Conservation (phyloP, 2,797 vertebrate genomes). For the Chlorospingus semifuscus region DNA sequence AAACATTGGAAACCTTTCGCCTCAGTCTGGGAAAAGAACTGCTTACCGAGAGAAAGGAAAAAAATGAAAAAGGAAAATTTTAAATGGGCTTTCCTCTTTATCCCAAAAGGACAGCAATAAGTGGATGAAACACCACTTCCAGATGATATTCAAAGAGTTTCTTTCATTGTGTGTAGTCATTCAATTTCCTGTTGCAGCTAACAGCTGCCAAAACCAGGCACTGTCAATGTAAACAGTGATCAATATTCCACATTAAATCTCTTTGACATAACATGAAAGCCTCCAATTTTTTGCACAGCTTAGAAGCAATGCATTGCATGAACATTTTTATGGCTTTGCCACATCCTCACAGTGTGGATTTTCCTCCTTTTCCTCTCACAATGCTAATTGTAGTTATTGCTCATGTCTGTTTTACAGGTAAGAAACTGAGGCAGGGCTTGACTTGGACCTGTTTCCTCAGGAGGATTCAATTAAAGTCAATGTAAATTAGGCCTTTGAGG, state of each 20-base stretch:
- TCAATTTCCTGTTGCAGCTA: background rate
- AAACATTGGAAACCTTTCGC: background rate
- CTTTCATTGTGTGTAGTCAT: background rate
- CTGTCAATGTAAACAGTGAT: background rate
- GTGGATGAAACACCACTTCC: background rate
- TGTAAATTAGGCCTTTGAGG: background rate
- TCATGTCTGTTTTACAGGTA: background rate
- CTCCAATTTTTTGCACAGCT: background rate
- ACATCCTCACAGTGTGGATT: background rate
- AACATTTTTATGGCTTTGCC: background rate
- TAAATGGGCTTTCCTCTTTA: background rate
- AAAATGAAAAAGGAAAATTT: background rate
- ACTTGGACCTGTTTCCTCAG: background rate
- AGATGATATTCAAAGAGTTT: background rate
- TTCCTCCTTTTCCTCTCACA: background rate
- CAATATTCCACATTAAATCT: background rate
- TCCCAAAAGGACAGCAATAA: background rate
- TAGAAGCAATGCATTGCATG: fast-evolving
- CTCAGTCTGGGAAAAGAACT: background rate
- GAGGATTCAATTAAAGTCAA: background rate
- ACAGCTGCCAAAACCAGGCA: background rate
- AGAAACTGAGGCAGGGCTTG: background rate
- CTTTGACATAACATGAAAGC: background rate
- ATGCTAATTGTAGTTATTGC: background rate
- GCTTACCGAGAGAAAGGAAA: background rate